Evolutionary conservation across 2,797 vertebrate species (phyloP).

Genomic region (Acropternis orthonyx): DNA sequence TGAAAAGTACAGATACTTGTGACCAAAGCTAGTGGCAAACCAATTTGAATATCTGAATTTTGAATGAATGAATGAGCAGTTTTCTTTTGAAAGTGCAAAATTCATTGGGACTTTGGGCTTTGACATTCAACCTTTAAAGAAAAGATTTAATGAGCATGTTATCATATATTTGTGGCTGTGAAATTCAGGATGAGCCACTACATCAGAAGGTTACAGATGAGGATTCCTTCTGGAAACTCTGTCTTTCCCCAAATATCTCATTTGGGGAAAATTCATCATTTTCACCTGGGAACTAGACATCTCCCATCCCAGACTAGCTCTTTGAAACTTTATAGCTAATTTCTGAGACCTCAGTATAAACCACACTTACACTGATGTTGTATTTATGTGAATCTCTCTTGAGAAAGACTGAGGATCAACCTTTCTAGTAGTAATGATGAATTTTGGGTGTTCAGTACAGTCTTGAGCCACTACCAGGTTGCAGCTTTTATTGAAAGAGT

Average conservation of each 20-base stretch:
- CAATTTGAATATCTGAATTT: neutral
- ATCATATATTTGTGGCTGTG: neutral
- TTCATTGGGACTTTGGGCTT: neutral
- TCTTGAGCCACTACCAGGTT: slow-evolving; percentile 57
- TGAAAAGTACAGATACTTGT: neutral
- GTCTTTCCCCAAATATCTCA: neutral
- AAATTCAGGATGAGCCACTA: neutral
- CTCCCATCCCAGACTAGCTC: neutral
- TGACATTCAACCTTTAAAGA: neutral
- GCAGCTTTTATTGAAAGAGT: slow-evolving; percentile 56
- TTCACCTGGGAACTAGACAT: neutral
- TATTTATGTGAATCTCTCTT: slow-evolving; percentile 57
- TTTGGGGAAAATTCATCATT: neutral
- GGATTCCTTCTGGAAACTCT: neutral
- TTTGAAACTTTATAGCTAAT: neutral
- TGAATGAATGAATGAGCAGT: neutral
- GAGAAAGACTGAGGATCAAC: slow-evolving; percentile 6
- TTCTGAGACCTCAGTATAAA: neutral
- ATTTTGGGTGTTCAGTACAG: slow-evolving; percentile 57
- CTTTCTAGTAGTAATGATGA: slow-evolving; percentile 46
- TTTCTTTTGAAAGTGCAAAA: neutral
- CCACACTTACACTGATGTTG: slow-evolving; percentile 45
- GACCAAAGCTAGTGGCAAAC: neutral
- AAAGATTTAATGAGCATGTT: neutral
- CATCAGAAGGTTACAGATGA: neutral